These are phyloP conservation scores for Caenorhabditis remanei DNA, from an alignment of 1,140 invertebrate species.

Conservation along the genomic window DNA sequence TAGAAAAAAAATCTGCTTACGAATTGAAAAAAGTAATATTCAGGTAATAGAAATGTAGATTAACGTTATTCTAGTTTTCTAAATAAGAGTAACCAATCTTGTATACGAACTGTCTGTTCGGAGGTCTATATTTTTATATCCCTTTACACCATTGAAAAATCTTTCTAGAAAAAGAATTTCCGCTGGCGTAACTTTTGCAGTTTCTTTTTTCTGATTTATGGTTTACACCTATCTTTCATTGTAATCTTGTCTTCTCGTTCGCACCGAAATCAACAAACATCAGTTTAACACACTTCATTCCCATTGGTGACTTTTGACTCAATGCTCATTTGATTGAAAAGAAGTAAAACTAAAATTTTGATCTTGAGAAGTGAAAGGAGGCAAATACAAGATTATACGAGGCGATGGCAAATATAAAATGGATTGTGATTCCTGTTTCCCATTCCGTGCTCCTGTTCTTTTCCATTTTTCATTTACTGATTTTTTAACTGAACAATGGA, in stretches of 20 bases:
- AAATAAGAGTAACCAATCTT: too few relatives aligned
- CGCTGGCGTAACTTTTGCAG: too few relatives aligned
- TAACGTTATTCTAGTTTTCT: too few relatives aligned
- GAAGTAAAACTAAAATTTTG: slow-evolving; percentile 7
- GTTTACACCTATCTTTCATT: background rate
- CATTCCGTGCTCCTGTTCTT: background rate
- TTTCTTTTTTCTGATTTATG: background rate
- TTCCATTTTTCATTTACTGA: background rate
- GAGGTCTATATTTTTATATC: too few relatives aligned
- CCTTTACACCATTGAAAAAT: too few relatives aligned
- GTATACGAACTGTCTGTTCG: too few relatives aligned
- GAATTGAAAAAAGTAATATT: too few relatives aligned
- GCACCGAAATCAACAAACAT: background rate
- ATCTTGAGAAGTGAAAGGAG: slow-evolving; percentile 5
- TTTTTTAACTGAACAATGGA: background rate
- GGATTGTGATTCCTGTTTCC: slow-evolving; percentile 3
- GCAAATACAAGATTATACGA: slow-evolving; percentile 10
- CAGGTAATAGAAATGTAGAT: too few relatives aligned
- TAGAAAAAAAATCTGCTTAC: too few relatives aligned
- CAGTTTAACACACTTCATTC: background rate
- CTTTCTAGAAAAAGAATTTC: too few relatives aligned
- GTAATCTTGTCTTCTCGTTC: background rate
- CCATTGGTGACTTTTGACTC: background rate
- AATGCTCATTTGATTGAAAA: background rate
- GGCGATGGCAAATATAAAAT: background rate